Evolutionary conservation across 2,888 invertebrate genomes (phyloP).

Genomic region (Patella depressa): DNA sequence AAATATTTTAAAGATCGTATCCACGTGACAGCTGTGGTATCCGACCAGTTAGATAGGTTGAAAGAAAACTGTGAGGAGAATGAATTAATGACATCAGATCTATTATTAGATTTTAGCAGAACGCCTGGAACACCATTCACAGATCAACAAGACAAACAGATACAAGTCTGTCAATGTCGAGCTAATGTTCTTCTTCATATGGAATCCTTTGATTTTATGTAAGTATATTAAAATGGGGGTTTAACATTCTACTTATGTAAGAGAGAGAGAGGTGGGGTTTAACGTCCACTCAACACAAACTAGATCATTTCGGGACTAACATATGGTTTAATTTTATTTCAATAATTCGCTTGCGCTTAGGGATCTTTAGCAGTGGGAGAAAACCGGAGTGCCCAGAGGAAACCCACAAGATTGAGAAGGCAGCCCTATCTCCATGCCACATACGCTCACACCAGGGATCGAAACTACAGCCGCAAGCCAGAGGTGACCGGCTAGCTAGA

Average conservation of each 20-base stretch:
- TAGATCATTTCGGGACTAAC: no score
- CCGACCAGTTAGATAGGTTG: constrained; percentile 17
- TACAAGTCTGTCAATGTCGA: constrained; percentile 46
- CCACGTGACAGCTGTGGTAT: constrained; percentile 34
- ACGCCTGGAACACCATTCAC: constrained; percentile 41
- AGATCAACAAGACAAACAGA: constrained; percentile 37
- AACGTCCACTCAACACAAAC: no score
- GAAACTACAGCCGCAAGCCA: no score
- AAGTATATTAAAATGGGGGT: constrained; percentile 26
- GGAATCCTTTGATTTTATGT: constrained; percentile 62
- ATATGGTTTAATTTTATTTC: no score
- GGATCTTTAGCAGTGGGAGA: no score
- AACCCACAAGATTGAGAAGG: no score
- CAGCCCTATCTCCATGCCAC: no score
- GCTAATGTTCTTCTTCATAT: constrained; percentile 49
- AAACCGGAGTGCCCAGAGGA: no score
- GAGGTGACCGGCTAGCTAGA: no score
- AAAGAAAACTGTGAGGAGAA: constrained; percentile 31
- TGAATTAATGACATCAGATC: constrained; percentile 8
- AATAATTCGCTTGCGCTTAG: no score
- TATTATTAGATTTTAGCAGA: constrained; percentile 35
- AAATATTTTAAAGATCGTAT: constrained; percentile 21
- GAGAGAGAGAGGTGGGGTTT: no score
- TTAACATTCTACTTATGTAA: not conserved
- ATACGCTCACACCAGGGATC: no score